Conservation (phyloP, 2,888 invertebrate genomes). For the Heteropelma amictum region DNA sequence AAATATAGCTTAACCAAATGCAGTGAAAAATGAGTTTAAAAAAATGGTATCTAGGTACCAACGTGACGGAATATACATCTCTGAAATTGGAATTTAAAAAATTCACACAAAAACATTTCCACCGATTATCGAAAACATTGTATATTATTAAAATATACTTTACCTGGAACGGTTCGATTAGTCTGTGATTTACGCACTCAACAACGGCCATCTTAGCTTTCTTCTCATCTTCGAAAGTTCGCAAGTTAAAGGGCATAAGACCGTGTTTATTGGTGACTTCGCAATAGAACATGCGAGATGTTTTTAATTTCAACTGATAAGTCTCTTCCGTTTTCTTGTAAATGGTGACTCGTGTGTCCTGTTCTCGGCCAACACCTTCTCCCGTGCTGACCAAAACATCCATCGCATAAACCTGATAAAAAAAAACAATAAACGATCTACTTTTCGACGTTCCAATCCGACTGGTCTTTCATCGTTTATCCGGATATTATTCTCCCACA, state of each 20-base stretch:
- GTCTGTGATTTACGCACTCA: constrained; percentile 98
- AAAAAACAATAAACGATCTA: background rate
- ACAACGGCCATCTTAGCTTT: constrained; percentile 98
- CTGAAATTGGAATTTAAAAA: too few relatives aligned
- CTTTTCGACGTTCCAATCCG: background rate
- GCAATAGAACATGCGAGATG: constrained; percentile 94
- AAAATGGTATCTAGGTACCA: too few relatives aligned
- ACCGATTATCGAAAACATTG: background rate
- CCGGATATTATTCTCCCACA: too few relatives aligned
- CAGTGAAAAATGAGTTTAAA: too few relatives aligned
- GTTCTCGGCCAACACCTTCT: constrained; percentile 95
- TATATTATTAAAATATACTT: constrained; percentile 70
- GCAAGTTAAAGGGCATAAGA: constrained; percentile 97
- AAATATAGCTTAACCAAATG: too few relatives aligned
- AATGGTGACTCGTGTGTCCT: constrained; percentile 96
- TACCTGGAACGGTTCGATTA: constrained; percentile 99
- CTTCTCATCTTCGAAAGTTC: constrained; percentile 96
- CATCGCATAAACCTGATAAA: constrained; percentile 88
- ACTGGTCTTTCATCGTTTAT: too few relatives aligned
- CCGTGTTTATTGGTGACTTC: constrained; percentile 95
- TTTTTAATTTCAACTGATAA: constrained; percentile 98
- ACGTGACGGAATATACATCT: too few relatives aligned
- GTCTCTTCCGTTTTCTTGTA: constrained; percentile 99
- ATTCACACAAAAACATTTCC: too few relatives aligned
- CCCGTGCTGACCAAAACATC: constrained; percentile 98